Percentiles rank a stretch among this genome's conserved stretches.
These are phyloP conservation scores for Spondyliosoma cantharus DNA, from an alignment of 2,797 vertebrate genomes.

Conservation along the genomic window DNA sequence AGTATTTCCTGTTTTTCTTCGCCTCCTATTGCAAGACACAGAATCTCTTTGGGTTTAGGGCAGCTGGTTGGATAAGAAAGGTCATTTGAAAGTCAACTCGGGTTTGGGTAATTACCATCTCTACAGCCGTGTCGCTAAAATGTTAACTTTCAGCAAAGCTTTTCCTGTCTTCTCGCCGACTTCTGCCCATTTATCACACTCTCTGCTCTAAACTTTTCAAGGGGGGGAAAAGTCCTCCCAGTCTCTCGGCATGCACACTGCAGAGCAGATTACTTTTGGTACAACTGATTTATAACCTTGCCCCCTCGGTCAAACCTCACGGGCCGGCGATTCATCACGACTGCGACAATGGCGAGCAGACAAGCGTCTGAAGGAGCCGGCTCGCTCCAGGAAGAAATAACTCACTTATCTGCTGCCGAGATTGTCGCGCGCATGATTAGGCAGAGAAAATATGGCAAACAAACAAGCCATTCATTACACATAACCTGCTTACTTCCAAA, in stretches of 20 bases:
- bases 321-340: conserved; percentile 69
- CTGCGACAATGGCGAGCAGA: conserved; percentile 67
- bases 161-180: conserved; percentile 73
- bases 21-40: conserved; percentile 15
- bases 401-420: conserved; percentile 68
- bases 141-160: conserved; percentile 63
- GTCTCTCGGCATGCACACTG: conserved; percentile 19
- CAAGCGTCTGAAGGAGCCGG: conserved; percentile 56
- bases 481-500: conserved; percentile 43
- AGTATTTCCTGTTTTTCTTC: conserved; percentile 19
- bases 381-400: conserved; percentile 69
- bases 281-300: conserved; percentile 66
- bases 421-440: conserved; percentile 55
- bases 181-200: conserved; percentile 32
- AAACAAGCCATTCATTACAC: conserved; percentile 65
- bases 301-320: conserved; percentile 55
- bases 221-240: conserved; percentile 44
- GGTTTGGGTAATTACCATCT: conserved; percentile 16
- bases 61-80: neutral
- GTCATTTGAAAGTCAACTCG: neutral
- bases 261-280: conserved; percentile 45
- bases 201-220: conserved; percentile 38
- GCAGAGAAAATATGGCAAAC: conserved; percentile 64
- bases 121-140: neutral
- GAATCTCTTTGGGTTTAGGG: conserved; percentile 24